Conservation (phyloP, 2,797 vertebrate species). For the Enteromius radiatus region DNA sequence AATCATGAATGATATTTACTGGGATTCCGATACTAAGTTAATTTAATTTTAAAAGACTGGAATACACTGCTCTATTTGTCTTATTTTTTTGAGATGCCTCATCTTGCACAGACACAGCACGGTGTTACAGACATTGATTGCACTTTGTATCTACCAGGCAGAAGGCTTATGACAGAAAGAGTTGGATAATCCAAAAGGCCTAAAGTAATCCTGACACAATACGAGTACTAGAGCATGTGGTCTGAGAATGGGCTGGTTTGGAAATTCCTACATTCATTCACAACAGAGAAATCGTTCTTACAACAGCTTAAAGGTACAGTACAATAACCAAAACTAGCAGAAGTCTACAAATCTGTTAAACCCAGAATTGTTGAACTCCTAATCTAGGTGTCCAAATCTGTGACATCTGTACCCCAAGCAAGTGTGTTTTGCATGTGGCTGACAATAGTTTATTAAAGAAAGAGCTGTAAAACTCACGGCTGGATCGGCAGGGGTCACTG, state of each 20-base stretch:
- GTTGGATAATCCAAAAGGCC: slow-evolving; percentile 24
- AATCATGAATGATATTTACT: slow-evolving; percentile 10
- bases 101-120: not conserved
- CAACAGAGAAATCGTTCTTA: not conserved
- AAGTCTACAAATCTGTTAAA: not conserved
- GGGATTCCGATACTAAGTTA: not conserved
- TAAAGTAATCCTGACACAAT: slow-evolving; percentile 18
- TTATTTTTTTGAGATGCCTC: not conserved
- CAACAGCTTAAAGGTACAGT: not conserved
- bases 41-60: not conserved
- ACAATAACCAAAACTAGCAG: not conserved
- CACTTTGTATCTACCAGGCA: not conserved
- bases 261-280: not conserved
- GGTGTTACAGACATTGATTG: not conserved
- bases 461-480: slow-evolving; percentile 79
- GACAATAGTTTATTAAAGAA: not conserved
- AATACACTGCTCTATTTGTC: not conserved
- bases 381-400: not conserved
- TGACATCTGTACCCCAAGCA: not conserved
- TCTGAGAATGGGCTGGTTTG: not conserved
- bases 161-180: slow-evolving; percentile 24
- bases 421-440: not conserved
- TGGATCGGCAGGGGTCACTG: slow-evolving; percentile 79
- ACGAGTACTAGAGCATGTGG: not conserved
- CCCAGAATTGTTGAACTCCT: not conserved